phyloP scores from a whole-genome alignment of 1,140 invertebrate species.

The Papilio glaucus region DNA sequence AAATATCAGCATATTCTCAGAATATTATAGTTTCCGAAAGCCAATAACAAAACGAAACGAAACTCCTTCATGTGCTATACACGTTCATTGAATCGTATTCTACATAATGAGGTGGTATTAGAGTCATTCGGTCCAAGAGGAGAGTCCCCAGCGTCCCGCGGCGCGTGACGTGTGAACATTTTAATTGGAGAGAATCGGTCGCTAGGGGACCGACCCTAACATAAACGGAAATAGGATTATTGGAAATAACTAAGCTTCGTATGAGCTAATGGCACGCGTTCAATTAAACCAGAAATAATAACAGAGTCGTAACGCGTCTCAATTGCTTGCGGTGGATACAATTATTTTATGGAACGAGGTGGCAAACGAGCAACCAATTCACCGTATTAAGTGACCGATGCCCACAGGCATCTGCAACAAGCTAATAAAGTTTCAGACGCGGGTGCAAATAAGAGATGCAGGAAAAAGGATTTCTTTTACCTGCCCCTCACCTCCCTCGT shows the following conservation, averaged over 20 bases:
- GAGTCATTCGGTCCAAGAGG: constrained; percentile 43
- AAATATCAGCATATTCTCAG: too few species aligned
- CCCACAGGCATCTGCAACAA: too few species aligned
- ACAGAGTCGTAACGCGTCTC: not conserved
- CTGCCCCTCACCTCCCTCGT: too few species aligned
- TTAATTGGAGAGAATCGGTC: constrained; percentile 70
- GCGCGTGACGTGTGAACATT: constrained; percentile 76
- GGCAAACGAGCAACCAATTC: too few species aligned
- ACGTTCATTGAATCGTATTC: constrained; percentile 48
- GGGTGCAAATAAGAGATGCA: too few species aligned
- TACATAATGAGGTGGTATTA: constrained; percentile 50
- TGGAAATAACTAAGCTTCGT: constrained; percentile 49
- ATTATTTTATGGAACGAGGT: too few species aligned
- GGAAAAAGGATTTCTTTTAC: too few species aligned
- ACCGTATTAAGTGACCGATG: too few species aligned
- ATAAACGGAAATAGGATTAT: constrained; percentile 58
- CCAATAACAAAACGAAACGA: too few species aligned
- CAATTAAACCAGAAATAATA: constrained; percentile 45
- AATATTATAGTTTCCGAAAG: not conserved
- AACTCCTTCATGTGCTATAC: not conserved
- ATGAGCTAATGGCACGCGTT: constrained; percentile 33
- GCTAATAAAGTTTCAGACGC: too few species aligned
- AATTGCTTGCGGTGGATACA: constrained; percentile 1
- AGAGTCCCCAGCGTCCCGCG: constrained; percentile 55
- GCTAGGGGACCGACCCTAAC: constrained; percentile 64